Percentiles rank a stretch among this genome's conserved stretches.
These are phyloP conservation scores for Aplodontia rufa DNA, from an alignment of 2,113 vertebrate species.

Conservation along the genomic window DNA sequence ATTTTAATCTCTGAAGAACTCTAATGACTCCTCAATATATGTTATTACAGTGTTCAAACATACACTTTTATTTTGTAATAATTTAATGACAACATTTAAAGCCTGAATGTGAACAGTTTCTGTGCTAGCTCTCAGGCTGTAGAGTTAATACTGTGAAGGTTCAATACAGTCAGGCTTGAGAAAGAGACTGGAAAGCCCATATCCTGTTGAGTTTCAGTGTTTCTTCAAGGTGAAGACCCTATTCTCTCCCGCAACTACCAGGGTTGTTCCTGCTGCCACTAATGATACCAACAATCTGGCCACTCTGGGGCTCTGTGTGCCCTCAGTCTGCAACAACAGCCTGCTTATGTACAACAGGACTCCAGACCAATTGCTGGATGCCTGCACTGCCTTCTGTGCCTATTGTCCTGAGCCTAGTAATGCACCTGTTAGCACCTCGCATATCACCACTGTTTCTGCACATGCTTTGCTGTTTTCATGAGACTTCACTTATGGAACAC, in stretches of 20 bases:
- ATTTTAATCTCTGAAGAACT: slow-evolving; percentile 16
- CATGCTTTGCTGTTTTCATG: background rate
- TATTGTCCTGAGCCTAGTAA: too few species aligned
- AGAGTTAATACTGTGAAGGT: background rate
- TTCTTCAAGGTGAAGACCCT: background rate
- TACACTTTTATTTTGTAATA: background rate
- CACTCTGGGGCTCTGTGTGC: background rate
- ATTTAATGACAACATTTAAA: background rate
- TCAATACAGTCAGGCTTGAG: background rate
- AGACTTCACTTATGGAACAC: background rate
- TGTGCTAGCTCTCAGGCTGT: background rate
- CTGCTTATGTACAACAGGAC: background rate
- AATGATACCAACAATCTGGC: background rate
- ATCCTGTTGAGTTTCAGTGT: background rate
- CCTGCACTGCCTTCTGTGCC: background rate
- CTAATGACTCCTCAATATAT: background rate
- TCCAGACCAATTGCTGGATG: background rate
- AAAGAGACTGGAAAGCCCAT: background rate
- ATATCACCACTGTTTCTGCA: background rate
- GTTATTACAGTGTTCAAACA: background rate
- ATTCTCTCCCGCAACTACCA: background rate
- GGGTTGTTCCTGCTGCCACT: background rate
- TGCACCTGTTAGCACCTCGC: background rate
- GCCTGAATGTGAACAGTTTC: background rate
- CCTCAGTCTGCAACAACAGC: background rate